Evolutionary conservation across 2,888 invertebrate species (phyloP).

Genomic region (Eupithecia dodoneata): DNA sequence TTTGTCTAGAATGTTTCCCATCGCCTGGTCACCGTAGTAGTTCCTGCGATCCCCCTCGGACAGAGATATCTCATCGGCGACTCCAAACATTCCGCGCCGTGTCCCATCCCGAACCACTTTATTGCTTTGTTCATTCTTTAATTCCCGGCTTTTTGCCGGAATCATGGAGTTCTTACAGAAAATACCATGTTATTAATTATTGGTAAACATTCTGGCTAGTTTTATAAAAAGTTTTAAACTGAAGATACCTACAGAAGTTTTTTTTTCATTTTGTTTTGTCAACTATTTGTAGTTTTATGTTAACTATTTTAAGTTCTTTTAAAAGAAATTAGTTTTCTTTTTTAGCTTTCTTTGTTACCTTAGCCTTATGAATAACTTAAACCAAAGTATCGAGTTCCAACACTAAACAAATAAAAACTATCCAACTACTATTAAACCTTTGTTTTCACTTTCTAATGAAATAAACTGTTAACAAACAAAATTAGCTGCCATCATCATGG

Average conservation of each 20-base stretch:
- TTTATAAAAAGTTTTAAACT: not conserved
- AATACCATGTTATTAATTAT: not conserved
- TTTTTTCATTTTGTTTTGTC: not conserved
- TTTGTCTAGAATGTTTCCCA: not conserved
- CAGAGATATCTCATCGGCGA: slow-evolving; percentile 35
- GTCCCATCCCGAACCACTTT: slow-evolving; percentile 36
- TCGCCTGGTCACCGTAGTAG: slow-evolving; percentile 27
- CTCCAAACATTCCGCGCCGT: slow-evolving; percentile 31
- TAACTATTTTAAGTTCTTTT: not conserved
- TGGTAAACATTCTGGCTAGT: not conserved
- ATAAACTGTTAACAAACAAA: not conserved
- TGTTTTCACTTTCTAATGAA: no score
- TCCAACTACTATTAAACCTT: not conserved
- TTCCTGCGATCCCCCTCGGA: slow-evolving; percentile 33
- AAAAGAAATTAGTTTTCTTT: not conserved
- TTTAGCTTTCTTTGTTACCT: not conserved
- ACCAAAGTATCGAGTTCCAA: not conserved
- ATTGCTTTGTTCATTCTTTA: slow-evolving; percentile 40
- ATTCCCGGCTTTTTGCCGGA: slow-evolving; percentile 29
- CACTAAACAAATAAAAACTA: not conserved
- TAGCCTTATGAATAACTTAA: not conserved
- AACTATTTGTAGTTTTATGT: not conserved
- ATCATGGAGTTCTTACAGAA: slow-evolving; percentile 18
- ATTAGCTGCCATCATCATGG: not conserved
- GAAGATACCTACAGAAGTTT: not conserved